These are phyloP conservation scores for Acronicta leporina DNA, from an alignment of 2,888 invertebrate genomes.

Conservation along the genomic window DNA sequence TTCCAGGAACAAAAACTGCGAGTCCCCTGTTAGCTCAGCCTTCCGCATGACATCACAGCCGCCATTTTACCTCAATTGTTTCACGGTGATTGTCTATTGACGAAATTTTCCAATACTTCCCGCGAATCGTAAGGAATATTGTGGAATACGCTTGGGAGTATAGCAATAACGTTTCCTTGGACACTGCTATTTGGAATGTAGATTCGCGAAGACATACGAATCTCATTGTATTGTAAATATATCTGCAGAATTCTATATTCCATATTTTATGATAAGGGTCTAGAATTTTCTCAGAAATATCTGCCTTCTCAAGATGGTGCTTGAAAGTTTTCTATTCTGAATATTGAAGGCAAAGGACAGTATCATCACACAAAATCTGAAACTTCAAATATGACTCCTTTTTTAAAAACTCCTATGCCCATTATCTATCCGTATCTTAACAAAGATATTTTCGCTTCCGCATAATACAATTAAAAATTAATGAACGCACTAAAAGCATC, in stretches of 20 bases:
- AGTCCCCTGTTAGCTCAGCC: neutral
- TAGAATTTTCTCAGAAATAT: conserved; percentile 9
- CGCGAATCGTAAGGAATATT: neutral
- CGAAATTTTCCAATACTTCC: conserved; percentile 14
- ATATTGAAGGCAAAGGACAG: no score
- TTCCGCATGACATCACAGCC: conserved; percentile 19
- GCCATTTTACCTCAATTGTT: conserved; percentile 22
- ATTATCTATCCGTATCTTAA: no score
- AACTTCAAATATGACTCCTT: no score
- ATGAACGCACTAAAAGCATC: no score
- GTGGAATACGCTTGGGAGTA: conserved; percentile 17
- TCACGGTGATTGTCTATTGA: conserved; percentile 30
- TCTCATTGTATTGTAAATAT: conserved; percentile 35
- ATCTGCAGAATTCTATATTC: conserved; percentile 31
- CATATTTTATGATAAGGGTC: conserved; percentile 53
- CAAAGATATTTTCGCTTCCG: no score
- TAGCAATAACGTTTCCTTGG: conserved; percentile 20
- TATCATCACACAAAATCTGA: no score
- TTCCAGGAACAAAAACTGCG: neutral
- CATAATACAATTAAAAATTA: no score
- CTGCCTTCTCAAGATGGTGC: neutral
- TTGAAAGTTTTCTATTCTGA: neutral
- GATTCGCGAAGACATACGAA: conserved; percentile 19
- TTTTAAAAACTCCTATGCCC: no score
- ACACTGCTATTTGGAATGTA: conserved; percentile 23